These are phyloP conservation scores for Sphyrna mokarran DNA, from an alignment of 2,113 vertebrate genomes.

Conservation along the genomic window DNA sequence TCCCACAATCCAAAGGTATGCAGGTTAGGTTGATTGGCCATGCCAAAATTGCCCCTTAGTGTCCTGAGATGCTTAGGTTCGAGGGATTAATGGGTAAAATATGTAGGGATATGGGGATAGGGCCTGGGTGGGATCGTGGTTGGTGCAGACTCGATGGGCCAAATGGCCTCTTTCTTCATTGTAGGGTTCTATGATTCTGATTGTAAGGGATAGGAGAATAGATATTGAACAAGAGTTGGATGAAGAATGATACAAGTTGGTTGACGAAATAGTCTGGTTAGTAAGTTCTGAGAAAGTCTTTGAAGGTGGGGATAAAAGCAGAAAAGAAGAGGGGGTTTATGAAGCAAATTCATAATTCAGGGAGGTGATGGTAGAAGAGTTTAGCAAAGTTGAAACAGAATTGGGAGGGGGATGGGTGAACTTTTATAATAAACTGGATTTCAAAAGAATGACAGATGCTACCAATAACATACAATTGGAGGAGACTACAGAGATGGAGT, in stretches of 20 bases:
- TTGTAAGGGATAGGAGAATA: too few species aligned
- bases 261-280: background rate
- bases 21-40: too few species aligned
- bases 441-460: background rate
- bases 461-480: too few species aligned
- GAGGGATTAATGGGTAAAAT: too few species aligned
- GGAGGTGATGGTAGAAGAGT: background rate
- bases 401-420: background rate
- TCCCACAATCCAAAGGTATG: too few species aligned
- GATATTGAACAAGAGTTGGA: background rate
- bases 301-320: background rate
- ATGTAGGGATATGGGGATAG: too few species aligned
- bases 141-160: too few species aligned
- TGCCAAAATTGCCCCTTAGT: too few species aligned
- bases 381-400: background rate
- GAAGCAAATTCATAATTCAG: background rate
- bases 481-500: too few species aligned
- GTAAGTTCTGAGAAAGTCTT: background rate
- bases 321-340: background rate
- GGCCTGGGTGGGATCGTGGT: too few species aligned
- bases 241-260: background rate
- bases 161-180: too few species aligned
- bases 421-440: background rate
- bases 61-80: background rate
- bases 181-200: too few species aligned